These are phyloP conservation scores for Brachypalpus laphriformis DNA, from an alignment of 2,888 invertebrate species.

Conservation along the genomic window DNA sequence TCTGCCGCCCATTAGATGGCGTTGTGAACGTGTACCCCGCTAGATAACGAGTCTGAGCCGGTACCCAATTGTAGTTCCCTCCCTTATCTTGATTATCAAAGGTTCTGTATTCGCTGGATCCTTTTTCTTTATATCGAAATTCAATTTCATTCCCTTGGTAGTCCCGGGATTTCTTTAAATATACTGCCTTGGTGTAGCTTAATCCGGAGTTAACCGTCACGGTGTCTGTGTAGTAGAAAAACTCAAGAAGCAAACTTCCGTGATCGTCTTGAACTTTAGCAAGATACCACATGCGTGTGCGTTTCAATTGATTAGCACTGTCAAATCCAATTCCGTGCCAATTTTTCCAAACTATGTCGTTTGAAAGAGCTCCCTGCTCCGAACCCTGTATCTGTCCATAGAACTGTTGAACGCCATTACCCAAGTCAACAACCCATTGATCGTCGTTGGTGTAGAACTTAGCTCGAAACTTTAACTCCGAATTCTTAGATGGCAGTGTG, in stretches of 20 bases:
- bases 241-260: background rate
- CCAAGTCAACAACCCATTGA: conserved; percentile 33
- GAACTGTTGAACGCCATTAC: conserved; percentile 17
- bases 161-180: background rate
- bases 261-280: conserved; percentile 6
- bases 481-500: background rate
- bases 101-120: background rate
- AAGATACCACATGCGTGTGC: conserved; percentile 36
- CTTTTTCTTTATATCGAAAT: conserved; percentile 23
- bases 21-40: conserved; percentile 21
- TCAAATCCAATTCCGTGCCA: conserved; percentile 43
- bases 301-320: background rate
- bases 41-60: conserved; percentile 16
- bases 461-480: conserved; percentile 7
- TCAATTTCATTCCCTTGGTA: conserved; percentile 16
- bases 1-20: background rate
- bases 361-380: background rate
- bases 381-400: conserved; percentile 5
- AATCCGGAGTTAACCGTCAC: background rate
- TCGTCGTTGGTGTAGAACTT: conserved; percentile 7
- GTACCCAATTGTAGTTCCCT: conserved; percentile 29
- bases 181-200: conserved; percentile 24
- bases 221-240: conserved; percentile 1
- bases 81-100: conserved; percentile 1
- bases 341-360: conserved; percentile 36